Evolutionary conservation across 1,140 invertebrate species (phyloP), one percentile per base, ranked within the genome.

Genomic region (Melipona quadrifasciata): DNA sequence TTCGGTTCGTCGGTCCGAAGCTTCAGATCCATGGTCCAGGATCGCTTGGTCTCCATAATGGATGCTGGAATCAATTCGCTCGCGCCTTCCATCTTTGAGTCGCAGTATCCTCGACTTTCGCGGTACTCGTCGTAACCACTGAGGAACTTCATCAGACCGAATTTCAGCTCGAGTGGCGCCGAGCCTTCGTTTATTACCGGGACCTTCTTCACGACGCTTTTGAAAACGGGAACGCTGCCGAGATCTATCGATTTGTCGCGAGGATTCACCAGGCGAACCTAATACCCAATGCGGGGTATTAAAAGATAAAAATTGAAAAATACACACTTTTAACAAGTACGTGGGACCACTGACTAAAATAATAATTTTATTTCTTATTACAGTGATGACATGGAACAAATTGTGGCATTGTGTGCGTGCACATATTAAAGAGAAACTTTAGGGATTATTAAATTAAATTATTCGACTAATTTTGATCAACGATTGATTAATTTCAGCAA

Each of bases 171-270:
- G 1, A 94, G 83, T 8, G 89, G 16, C 17, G 90, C 88, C n/a
- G 86, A 87, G 11, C 92, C 93, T 21, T 92, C 90, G 73, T 95
- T 95, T 3, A 93, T 71, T 27, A 95, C 87, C 17, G 87, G 74
- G 11, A 95, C 80, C 75, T 82, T 91, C 76, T 90, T 92, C 27
- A 65, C 90, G 1, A 80, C 78, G 10, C 73, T 82, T 76, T 92
- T 92, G 16, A 92, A 91, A 0, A 92, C 68, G 11, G 88, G 31
- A 17, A 94, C 67, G 17, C 89, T 87, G 10, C 93, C 94, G 31
- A 95, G 91, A 82, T 95, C 87, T n/a, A 95, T 83, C 17, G 92
- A 91, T 86, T 93, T 94, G 73, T 95, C 91, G 16, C 88, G 84
- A 11, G 91, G 85, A 77, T 95, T 93, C 16, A 88, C 87, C 27